A percentile compares a stretch with the other conserved stretches of the same genome.
Conservation (phyloP, 2,888 invertebrate genomes). For the Pristionchus mayeri region DNA sequence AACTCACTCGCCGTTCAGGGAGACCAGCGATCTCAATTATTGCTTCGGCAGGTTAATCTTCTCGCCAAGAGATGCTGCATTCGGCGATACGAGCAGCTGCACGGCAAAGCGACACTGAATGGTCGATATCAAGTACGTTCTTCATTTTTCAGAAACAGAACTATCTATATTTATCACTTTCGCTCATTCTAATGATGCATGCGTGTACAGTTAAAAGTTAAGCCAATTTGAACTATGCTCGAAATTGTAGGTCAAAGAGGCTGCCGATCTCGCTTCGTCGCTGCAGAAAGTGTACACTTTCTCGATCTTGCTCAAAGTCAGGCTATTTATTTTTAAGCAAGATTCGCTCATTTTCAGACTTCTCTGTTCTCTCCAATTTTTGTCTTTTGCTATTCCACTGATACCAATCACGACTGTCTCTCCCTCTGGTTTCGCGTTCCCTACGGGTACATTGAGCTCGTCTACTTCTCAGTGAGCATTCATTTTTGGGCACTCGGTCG, state of each 20-base stretch:
- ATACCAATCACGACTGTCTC: not conserved
- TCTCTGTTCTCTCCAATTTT: not conserved
- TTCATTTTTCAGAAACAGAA: no score
- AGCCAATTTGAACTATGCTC: no score
- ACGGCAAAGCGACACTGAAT: not conserved
- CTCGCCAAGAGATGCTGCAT: not conserved
- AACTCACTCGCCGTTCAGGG: no score
- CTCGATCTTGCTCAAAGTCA: not conserved
- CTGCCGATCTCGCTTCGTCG: not conserved
- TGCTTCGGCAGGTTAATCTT: not conserved
- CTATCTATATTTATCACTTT: no score
- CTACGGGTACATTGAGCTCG: not conserved
- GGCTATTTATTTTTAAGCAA: not conserved
- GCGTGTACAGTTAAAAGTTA: no score
- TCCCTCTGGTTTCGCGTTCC: not conserved
- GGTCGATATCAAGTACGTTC: conserved; percentile 24
- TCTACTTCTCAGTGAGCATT: not conserved
- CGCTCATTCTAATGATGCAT: no score
- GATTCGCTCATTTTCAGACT: not conserved
- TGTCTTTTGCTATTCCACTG: not conserved
- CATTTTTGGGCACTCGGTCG: not conserved
- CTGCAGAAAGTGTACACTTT: not conserved
- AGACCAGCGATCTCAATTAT: no score
- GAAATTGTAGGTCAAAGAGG: not conserved
- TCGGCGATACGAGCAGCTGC: not conserved